Evolutionary conservation across 2,797 vertebrate genomes (phyloP).

Genomic region (Melanotaenia maccullochi): DNA sequence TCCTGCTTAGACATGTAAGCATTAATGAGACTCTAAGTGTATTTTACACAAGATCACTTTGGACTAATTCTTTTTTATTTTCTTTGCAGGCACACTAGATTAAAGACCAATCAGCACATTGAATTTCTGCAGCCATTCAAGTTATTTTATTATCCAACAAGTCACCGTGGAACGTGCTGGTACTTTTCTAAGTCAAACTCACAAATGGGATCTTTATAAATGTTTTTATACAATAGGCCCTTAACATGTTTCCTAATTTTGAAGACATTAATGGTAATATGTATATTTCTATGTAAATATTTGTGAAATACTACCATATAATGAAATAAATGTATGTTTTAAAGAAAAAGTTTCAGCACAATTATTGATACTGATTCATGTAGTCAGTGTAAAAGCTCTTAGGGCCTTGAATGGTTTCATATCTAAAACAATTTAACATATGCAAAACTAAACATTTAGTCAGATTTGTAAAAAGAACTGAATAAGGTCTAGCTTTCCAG

Average conservation of each 20-base stretch:
- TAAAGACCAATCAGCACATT: constrained; percentile 41
- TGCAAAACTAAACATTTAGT: not conserved
- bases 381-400: not conserved
- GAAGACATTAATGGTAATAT: constrained; percentile 37
- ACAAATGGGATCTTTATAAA: constrained; percentile 49
- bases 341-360: constrained; percentile 12
- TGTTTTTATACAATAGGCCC: constrained; percentile 45
- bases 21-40: not conserved
- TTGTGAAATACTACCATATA: constrained; percentile 58
- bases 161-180: constrained; percentile 21
- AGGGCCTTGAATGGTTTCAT: not conserved
- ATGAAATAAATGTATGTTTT: constrained; percentile 68
- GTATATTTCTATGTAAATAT: constrained; percentile 78
- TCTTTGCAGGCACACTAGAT: constrained; percentile 78
- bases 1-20: not conserved
- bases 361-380: not conserved
- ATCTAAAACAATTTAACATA: not conserved
- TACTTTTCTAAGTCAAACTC: constrained; percentile 39
- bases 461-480: not conserved
- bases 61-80: constrained; percentile 23
- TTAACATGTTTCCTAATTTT: constrained; percentile 40
- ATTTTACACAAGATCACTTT: not conserved
- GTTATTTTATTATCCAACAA: constrained; percentile 2
- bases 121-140: constrained; percentile 33
- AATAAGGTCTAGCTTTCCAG: not conserved